Base-by-base conservation (phyloP, 1,140 invertebrate species). In the Lordiphosa mommai region DNA sequence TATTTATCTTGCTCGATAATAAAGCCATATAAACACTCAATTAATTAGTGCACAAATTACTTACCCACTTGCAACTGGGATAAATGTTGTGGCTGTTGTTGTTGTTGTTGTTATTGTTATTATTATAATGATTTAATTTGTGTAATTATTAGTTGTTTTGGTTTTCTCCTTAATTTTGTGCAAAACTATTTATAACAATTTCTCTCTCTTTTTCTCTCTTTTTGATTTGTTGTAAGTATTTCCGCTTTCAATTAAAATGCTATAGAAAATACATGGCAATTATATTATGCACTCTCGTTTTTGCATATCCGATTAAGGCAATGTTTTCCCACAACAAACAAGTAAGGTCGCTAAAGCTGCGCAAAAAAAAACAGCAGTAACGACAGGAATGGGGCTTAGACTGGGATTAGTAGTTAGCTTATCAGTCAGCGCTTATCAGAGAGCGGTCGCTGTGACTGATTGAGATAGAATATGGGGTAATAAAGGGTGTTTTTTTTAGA, bases 181-280 rank as follows among this genome's bases (percentile, higher is more conserved):
- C 12, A 29, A 17, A 17, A 41, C 14, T 23, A 41, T 37, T 41
- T 12, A n/a, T 20, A 20, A 41, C 38, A 41, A 29, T 43, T 6
- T 43, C 13, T 13, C 14, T 46, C 46, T 23, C 20, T 57, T 32
- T 40, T 46, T 3, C 53, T 47, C 49, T 61, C 38, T 51, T 59
- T 52, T 38, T 46, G 57, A 57, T 37, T 57, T 53, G 47, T 49
- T 57, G 50, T 40, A 53, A 71, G 46, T 72, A 61, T 71, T 80
- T 80, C 76, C 76, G 77, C 71, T 80, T 71, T 60, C 29, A 82
- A 71, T 76, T 71, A 76, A 82, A 82, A 80, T 68, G 58, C 57
- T 76, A 80, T 82, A 71, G 55, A 48, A 61, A 51, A 65, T 41
- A 44, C 12, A 61, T 33, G 61, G 52, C 50, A 48, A 49, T 50